Evolutionary conservation across 92 coral and sea anemone species (phyloP).

Genomic region (Palythoa grandiflora): DNA sequence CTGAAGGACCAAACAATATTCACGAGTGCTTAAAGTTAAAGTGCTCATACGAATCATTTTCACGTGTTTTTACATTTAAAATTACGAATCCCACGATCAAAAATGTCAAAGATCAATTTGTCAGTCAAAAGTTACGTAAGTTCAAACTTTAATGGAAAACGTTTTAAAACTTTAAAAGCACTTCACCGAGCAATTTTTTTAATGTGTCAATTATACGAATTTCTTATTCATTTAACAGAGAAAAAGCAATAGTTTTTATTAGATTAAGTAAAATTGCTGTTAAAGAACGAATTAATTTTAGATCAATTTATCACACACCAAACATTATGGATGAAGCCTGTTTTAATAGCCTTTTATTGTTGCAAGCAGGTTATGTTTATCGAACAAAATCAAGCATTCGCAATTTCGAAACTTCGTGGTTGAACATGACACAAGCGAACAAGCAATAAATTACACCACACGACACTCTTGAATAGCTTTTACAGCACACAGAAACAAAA

Average conservation of each 20-base stretch:
- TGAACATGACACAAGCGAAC: neutral
- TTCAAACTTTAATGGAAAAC: neutral
- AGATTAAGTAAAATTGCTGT: neutral
- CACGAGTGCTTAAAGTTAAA: neutral
- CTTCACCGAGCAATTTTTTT: neutral
- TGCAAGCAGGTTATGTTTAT: neutral
- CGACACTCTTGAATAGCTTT: neutral
- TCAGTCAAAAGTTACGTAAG: constrained; percentile 40
- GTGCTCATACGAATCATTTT: neutral
- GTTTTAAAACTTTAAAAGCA: neutral
- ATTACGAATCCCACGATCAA: neutral
- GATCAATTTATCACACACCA: neutral
- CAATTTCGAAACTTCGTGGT: too few species aligned
- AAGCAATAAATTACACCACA: neutral
- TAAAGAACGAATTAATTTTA: neutral
- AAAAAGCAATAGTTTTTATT: neutral
- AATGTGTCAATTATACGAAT: neutral
- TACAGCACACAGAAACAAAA: neutral
- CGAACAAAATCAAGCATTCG: neutral
- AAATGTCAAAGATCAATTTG: constrained; percentile 30
- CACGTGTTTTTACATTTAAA: neutral
- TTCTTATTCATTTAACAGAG: neutral
- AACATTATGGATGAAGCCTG: neutral
- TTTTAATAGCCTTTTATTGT: neutral
- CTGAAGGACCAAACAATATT: neutral